Evolutionary conservation across 1,140 invertebrate species (phyloP).

Genomic region (Achroia grisella): DNA sequence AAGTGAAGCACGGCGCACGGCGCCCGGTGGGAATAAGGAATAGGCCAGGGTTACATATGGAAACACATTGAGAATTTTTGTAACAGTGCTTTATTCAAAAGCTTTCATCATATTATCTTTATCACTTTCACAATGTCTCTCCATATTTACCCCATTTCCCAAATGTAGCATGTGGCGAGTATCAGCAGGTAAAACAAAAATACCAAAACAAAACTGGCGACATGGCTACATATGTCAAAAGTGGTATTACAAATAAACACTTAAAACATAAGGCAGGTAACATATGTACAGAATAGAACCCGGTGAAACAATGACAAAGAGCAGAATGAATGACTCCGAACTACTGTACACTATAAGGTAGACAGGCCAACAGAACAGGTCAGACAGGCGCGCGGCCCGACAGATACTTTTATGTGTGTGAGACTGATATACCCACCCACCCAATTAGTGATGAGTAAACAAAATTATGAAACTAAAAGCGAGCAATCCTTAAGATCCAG

Average conservation of each 20-base stretch:
- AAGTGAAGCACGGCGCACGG: constrained; percentile 23
- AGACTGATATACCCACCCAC: too few species aligned
- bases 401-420: too few species aligned
- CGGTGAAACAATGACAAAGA: constrained; percentile 70
- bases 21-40: constrained; percentile 32
- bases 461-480: constrained; percentile 6
- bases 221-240: constrained; percentile 75
- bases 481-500: neutral
- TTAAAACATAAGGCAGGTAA: constrained; percentile 70
- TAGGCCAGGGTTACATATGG: constrained; percentile 72
- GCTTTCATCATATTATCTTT: constrained; percentile 69
- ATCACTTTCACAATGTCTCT: constrained; percentile 78
- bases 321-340: constrained; percentile 32
- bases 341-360: neutral
- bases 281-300: constrained; percentile 68
- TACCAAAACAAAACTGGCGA: constrained; percentile 66
- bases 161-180: constrained; percentile 73
- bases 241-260: constrained; percentile 75
- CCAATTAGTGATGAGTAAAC: constrained; percentile 1
- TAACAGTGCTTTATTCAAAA: constrained; percentile 79
- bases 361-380: too few species aligned
- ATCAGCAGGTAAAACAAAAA: constrained; percentile 55
- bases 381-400: too few species aligned
- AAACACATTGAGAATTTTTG: constrained; percentile 78
- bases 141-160: constrained; percentile 77